These are phyloP conservation scores for Idris sp. DNA, from an alignment of 1,140 invertebrate species.

Conservation along the genomic window DNA sequence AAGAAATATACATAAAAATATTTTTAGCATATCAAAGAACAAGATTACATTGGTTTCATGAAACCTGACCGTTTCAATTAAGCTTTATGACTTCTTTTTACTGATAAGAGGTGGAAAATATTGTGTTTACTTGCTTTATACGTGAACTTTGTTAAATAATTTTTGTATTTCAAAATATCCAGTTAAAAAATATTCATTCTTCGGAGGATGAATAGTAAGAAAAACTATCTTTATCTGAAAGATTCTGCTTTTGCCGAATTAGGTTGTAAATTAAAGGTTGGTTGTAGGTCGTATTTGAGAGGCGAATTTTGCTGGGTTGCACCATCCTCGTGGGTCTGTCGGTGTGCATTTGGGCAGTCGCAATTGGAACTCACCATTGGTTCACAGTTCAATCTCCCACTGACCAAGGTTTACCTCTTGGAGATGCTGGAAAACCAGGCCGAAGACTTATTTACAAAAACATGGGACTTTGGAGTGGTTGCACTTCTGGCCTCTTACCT, in stretches of 20 bases:
- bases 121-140: too few species aligned
- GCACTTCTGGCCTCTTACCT: slow-evolving; percentile 71
- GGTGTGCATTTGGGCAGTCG: slow-evolving; percentile 84
- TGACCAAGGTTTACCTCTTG: slow-evolving; percentile 61
- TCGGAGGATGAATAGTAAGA: too few species aligned
- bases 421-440: slow-evolving; percentile 54
- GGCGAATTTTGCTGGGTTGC: slow-evolving; percentile 83
- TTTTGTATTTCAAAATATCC: too few species aligned
- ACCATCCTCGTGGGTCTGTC: slow-evolving; percentile 84
- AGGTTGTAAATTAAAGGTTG: background rate
- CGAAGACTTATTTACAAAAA: slow-evolving; percentile 77
- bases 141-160: too few species aligned
- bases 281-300: slow-evolving; percentile 82
- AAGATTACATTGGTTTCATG: too few species aligned
- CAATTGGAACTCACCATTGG: slow-evolving; percentile 88
- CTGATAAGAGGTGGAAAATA: too few species aligned
- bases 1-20: too few species aligned
- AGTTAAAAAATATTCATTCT: too few species aligned
- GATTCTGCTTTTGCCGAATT: background rate
- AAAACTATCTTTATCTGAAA: too few species aligned
- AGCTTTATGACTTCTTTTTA: too few species aligned
- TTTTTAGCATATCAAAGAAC: too few species aligned
- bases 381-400: slow-evolving; percentile 80
- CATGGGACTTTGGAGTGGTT: slow-evolving; percentile 85
- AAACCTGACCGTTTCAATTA: too few species aligned